These are phyloP conservation scores for Ferdinandea cuprea DNA, from an alignment of 2,888 invertebrate genomes.

Conservation along the genomic window DNA sequence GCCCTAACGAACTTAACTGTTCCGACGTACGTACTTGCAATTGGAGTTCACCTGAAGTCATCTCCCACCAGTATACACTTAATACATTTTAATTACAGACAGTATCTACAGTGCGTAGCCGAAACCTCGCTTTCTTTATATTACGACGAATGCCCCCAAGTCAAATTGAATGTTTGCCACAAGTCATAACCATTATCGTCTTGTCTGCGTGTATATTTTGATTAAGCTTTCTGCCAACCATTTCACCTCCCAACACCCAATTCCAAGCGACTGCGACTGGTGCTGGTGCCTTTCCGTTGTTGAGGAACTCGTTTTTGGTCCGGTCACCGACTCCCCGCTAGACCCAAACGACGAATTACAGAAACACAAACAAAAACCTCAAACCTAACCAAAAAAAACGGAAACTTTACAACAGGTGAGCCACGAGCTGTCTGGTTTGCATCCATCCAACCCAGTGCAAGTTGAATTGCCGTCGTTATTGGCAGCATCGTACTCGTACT, in stretches of 20 bases:
- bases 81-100: background rate
- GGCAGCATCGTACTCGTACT: constrained; percentile 30
- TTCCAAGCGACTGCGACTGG: background rate
- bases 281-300: background rate
- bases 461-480: constrained; percentile 39
- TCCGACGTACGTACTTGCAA: background rate
- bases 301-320: constrained; percentile 56
- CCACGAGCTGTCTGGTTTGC: constrained; percentile 40
- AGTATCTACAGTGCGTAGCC: background rate
- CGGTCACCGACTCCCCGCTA: constrained; percentile 28
- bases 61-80: constrained; percentile 6
- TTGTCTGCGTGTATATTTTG: constrained; percentile 40
- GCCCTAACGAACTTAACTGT: constrained; percentile 24
- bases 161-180: constrained; percentile 50
- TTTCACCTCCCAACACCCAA: background rate
- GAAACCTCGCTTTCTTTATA: background rate
- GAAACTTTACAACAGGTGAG: constrained; percentile 48
- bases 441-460: constrained; percentile 45
- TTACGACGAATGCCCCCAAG: constrained; percentile 47
- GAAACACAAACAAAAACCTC: constrained; percentile 10
- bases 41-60: constrained; percentile 23
- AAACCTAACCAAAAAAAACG: constrained; percentile 1
- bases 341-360: constrained; percentile 17
- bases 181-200: constrained; percentile 56
- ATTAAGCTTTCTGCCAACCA: constrained; percentile 41